phyloP scores from a whole-genome alignment of 2,797 vertebrate genomes.

The Sciaenops ocellatus region DNA sequence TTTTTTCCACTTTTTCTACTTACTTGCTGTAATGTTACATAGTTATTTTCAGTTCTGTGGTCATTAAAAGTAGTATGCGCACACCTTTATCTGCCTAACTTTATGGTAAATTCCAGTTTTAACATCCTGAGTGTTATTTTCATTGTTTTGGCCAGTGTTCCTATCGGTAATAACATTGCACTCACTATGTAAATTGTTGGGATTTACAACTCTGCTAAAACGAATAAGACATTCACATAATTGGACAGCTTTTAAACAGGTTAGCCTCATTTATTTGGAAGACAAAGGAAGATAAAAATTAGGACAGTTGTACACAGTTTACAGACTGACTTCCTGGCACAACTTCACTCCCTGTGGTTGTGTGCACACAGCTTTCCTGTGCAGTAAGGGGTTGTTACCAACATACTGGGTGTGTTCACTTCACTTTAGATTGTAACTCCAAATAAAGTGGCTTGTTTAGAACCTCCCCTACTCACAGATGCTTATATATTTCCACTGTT shows the following conservation, averaged over 20 bases:
- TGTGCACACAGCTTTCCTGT: background rate
- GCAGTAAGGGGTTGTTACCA: background rate
- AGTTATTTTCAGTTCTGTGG: too few relatives aligned
- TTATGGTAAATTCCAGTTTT: background rate
- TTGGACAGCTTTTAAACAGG: background rate
- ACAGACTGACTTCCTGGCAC: background rate
- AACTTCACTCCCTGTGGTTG: too few relatives aligned
- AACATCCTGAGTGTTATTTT: background rate
- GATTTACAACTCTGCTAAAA: background rate
- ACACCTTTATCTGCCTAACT: background rate
- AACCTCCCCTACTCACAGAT: constrained; percentile 2
- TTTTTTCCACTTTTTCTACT: background rate
- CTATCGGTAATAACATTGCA: background rate
- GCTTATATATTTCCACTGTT: background rate
- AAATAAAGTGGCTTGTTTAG: constrained; percentile 22
- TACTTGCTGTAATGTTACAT: too few relatives aligned
- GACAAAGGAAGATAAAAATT: background rate
- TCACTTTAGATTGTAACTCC: background rate
- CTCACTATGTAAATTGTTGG: background rate
- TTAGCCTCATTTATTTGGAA: background rate
- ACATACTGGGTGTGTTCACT: background rate
- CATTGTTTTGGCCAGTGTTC: background rate
- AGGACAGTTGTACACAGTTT: background rate
- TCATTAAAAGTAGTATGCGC: too few relatives aligned
- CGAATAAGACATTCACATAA: background rate